Conservation (phyloP, 2,888 invertebrate species). For the Pseudococcus longispinus region DNA sequence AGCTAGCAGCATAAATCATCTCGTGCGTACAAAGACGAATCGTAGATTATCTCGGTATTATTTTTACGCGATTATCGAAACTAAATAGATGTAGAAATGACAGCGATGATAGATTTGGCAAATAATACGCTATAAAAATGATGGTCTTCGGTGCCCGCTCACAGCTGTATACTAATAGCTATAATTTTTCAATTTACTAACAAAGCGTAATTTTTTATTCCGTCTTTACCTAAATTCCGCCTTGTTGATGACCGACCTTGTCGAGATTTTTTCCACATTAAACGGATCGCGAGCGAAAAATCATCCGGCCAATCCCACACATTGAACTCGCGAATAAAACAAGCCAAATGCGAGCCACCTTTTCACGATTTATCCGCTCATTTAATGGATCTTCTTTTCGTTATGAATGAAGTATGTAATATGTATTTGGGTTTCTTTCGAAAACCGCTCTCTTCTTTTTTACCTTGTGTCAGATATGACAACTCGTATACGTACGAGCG, state of each 20-base stretch:
- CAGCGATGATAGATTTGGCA: background rate
- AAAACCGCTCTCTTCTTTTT: background rate
- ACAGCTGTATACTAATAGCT: background rate
- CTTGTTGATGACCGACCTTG: background rate
- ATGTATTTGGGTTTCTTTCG: background rate
- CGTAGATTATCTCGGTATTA: constrained; percentile 1
- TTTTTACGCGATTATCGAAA: background rate
- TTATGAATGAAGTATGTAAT: constrained; percentile 1
- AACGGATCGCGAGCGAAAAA: background rate
- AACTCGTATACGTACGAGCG: background rate
- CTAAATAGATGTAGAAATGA: background rate
- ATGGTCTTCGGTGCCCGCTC: background rate
- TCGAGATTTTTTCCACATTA: background rate
- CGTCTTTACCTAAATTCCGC: constrained; percentile 1
- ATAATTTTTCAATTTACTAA: background rate
- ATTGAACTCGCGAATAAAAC: too few relatives aligned
- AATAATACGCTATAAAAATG: background rate
- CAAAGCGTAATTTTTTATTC: background rate
- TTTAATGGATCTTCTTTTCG: background rate
- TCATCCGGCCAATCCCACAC: constrained; percentile 2
- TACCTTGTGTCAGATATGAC: background rate
- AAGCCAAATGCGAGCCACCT: background rate
- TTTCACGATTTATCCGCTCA: background rate
- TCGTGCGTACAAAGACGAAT: background rate
- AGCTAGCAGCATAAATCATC: background rate